Percentiles rank a stretch among this genome's conserved stretches.
Evolutionary conservation across 2,113 vertebrate species (phyloP).

Genomic region (Tauraco erythrolophus): DNA sequence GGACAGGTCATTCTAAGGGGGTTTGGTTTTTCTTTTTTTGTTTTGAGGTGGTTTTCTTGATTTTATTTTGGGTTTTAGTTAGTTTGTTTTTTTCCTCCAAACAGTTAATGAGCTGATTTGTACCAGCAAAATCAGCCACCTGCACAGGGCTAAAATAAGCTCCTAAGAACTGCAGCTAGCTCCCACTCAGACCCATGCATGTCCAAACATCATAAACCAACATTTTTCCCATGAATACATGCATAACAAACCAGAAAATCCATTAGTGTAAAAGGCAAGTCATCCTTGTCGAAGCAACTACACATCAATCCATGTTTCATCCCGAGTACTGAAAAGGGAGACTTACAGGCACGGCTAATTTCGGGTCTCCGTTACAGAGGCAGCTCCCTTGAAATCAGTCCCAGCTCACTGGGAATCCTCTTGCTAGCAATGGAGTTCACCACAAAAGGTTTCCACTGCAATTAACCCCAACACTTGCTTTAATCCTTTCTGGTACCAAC

Average conservation of each 20-base stretch:
- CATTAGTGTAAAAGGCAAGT: neutral
- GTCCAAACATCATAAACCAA: neutral
- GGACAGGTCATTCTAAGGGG: fast-evolving
- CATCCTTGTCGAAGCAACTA: neutral
- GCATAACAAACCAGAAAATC: neutral
- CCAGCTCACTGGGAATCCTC: neutral
- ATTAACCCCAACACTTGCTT: neutral
- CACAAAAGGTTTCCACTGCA: neutral
- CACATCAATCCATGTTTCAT: neutral
- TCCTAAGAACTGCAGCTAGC: neutral
- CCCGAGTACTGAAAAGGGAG: no score
- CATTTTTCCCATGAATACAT: neutral
- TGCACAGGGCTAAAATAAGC: neutral
- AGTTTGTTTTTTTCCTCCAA: neutral
- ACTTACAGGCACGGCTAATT: fast-evolving
- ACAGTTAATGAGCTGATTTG: neutral
- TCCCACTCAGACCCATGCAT: neutral
- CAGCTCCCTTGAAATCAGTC: neutral
- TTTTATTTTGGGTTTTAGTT: neutral
- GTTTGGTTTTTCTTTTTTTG: neutral
- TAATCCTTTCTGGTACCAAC: neutral
- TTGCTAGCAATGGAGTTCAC: fast-evolving
- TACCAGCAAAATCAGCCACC: neutral
- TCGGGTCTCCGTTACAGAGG: neutral
- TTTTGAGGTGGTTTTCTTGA: no score